Conservation (phyloP, 37 sponge, comb jelly and placozoan genomes). For the Ianthella basta region DNA sequence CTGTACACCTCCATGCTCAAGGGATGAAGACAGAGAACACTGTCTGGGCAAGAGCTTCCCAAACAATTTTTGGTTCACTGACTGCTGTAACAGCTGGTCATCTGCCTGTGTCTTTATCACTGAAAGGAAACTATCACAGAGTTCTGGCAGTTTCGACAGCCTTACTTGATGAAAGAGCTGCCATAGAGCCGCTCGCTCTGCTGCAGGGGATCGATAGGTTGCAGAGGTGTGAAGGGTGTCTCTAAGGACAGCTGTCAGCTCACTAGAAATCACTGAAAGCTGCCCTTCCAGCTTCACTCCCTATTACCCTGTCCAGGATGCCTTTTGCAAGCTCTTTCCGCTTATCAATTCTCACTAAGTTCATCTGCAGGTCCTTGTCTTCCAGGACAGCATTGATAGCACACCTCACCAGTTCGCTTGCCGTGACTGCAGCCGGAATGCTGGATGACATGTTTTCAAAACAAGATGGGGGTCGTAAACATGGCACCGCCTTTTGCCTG, state of each 20-base stretch:
- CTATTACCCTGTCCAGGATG: not conserved
- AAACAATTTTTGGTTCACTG: not conserved
- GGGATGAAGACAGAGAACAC: slow-evolving; percentile 4
- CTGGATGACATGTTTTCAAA: no score
- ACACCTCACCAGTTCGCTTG: not conserved
- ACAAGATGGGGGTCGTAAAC: no score
- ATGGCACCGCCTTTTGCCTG: no score
- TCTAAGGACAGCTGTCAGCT: not conserved
- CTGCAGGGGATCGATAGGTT: not conserved
- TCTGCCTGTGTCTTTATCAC: not conserved
- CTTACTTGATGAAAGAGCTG: not conserved
- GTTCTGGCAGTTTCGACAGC: slow-evolving; percentile 7
- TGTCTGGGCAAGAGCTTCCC: slow-evolving; percentile 2
- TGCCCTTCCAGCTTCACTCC: not conserved
- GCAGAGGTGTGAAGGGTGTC: not conserved
- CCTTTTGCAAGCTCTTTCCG: not conserved
- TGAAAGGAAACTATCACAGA: slow-evolving; percentile 1
- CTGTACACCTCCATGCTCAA: not conserved
- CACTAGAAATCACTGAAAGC: not conserved
- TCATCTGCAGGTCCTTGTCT: slow-evolving; percentile 12
- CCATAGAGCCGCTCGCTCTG: slow-evolving; percentile 1
- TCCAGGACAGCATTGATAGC: not conserved
- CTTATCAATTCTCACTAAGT: not conserved
- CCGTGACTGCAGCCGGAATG: not conserved
- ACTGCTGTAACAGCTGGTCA: slow-evolving; percentile 17